Conservation (phyloP, 2,888 invertebrate genomes). For the Agrotis clavis region DNA sequence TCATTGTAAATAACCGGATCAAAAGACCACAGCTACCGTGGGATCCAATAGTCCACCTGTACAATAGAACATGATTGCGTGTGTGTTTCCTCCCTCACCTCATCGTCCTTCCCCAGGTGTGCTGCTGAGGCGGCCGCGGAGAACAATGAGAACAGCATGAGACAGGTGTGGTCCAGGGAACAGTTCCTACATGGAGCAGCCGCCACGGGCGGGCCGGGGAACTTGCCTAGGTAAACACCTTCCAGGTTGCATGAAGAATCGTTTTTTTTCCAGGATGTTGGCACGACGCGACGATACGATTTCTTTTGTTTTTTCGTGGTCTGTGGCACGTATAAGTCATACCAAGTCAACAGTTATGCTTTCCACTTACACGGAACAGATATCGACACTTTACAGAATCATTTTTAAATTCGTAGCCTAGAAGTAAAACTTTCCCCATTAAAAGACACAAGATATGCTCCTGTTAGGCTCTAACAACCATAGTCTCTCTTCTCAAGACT, state of each 20-base stretch:
- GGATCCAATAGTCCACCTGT: slow-evolving; percentile 47
- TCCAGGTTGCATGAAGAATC: slow-evolving; percentile 6
- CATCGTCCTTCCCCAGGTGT: slow-evolving; percentile 62
- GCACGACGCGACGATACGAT: too few species aligned
- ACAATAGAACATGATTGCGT: slow-evolving; percentile 47
- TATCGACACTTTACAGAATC: too few species aligned
- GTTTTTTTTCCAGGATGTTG: background rate
- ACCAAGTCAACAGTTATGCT: too few species aligned
- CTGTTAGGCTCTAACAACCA: background rate
- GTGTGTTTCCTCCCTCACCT: slow-evolving; percentile 52
- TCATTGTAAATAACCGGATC: slow-evolving; percentile 36
- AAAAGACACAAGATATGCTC: background rate
- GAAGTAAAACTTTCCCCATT: background rate
- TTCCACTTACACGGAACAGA: too few species aligned
- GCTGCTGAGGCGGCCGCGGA: slow-evolving; percentile 71
- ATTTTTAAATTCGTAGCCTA: too few species aligned
- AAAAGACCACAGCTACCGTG: slow-evolving; percentile 42
- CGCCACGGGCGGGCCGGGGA: slow-evolving; percentile 93
- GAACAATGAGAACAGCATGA: slow-evolving; percentile 67
- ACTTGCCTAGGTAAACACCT: slow-evolving; percentile 69
- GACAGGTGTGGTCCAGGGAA: slow-evolving; percentile 94
- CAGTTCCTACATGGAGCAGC: slow-evolving; percentile 94
- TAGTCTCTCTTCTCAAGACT: background rate
- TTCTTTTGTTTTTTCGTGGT: too few species aligned
- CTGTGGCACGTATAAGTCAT: too few species aligned